Conservation (phyloP, 1,140 invertebrate species). For the Carposina sasakii region DNA sequence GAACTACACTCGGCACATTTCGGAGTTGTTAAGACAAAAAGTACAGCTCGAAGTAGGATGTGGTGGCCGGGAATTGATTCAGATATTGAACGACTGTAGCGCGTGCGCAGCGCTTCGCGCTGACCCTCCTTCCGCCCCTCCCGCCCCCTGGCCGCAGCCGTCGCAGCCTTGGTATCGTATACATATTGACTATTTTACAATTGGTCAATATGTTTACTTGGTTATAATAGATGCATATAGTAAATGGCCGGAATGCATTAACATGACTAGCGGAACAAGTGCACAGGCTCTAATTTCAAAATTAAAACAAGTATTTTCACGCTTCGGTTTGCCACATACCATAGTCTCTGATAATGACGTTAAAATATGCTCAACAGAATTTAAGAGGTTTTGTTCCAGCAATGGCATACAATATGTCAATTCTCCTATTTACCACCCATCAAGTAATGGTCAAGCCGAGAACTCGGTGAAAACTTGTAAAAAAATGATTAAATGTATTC, state of each 20-base stretch:
- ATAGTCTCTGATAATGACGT: slow-evolving; percentile 1
- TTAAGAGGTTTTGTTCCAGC: background rate
- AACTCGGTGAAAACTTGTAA: background rate
- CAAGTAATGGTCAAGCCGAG: slow-evolving; percentile 1
- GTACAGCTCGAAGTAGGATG: background rate
- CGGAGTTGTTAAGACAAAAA: background rate
- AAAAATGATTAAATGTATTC: slow-evolving; percentile 4
- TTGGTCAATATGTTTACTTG: background rate
- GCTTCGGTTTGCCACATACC: slow-evolving; percentile 1
- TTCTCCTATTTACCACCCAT: background rate
- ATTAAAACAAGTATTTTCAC: background rate
- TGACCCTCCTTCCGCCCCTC: background rate
- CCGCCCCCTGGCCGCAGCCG: background rate
- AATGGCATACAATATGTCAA: background rate
- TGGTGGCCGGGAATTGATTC: background rate
- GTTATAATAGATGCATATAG: background rate
- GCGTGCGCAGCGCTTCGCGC: background rate
- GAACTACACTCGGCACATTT: background rate
- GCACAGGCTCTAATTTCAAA: slow-evolving; percentile 1
- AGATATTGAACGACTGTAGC: background rate
- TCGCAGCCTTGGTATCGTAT: background rate
- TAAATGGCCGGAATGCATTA: slow-evolving; percentile 1
- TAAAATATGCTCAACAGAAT: background rate
- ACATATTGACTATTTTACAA: background rate
- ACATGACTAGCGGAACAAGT: background rate